Evolutionary conservation across 2,888 invertebrate species (phyloP).

Genomic region (Lamproptera curius): DNA sequence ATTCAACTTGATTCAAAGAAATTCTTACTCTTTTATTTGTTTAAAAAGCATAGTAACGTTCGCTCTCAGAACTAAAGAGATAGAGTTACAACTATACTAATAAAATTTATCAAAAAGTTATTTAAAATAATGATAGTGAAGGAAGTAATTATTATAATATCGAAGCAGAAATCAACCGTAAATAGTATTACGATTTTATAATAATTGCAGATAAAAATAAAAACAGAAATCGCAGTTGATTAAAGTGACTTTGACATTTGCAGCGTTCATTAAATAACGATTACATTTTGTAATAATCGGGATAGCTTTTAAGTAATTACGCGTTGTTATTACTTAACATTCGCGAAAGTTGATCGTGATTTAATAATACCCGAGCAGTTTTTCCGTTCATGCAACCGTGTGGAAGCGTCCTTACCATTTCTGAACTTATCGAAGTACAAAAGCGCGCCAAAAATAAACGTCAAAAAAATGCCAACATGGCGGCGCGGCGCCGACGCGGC

Average conservation of each 20-base stretch:
- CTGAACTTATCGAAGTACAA: constrained; percentile 39
- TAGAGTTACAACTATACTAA: too few relatives aligned
- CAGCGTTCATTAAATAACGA: neutral
- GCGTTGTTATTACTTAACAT: constrained; percentile 7
- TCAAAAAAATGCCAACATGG: constrained; percentile 71
- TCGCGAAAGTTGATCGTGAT: neutral
- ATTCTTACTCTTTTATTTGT: too few relatives aligned
- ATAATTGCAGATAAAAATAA: too few relatives aligned
- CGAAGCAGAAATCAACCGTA: too few relatives aligned
- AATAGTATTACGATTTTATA: too few relatives aligned
- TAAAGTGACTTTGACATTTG: neutral
- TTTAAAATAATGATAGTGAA: too few relatives aligned
- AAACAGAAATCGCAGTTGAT: neutral
- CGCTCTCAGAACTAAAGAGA: too few relatives aligned
- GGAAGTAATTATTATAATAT: too few relatives aligned
- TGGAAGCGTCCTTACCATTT: constrained; percentile 43
- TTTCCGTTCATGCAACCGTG: constrained; percentile 4
- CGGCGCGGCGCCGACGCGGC: constrained; percentile 48
- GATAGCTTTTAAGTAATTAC: constrained; percentile 1
- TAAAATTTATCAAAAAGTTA: too few relatives aligned
- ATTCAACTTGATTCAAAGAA: too few relatives aligned
- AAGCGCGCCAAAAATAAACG: constrained; percentile 72
- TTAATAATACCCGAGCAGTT: constrained; percentile 1
- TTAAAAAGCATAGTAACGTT: too few relatives aligned
- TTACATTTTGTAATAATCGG: constrained; percentile 3